phyloP scores from a whole-genome alignment of 2,797 vertebrate species.

The Labeo calbasu region DNA sequence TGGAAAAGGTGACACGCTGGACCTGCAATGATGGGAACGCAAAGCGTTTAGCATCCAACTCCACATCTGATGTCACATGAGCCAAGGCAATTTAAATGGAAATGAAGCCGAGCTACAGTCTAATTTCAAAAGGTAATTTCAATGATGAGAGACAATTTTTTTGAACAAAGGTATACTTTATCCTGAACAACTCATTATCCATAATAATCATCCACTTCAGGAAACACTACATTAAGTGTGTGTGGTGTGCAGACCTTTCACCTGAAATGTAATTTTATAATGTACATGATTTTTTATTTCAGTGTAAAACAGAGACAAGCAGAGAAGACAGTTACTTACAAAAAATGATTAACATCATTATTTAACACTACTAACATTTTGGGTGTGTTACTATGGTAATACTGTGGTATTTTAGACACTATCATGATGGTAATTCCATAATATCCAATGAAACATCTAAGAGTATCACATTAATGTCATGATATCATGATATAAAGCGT shows the following conservation, averaged over 20 bases:
- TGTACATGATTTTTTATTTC: conserved; percentile 2
- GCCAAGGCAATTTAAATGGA: conserved; percentile 53
- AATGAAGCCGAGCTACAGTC: conserved; percentile 53
- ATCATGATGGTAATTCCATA: background rate
- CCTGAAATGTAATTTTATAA: background rate
- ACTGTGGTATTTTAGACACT: background rate
- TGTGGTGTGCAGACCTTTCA: conserved; percentile 1
- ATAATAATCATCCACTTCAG: conserved; percentile 56
- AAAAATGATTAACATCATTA: background rate
- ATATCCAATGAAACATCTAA: background rate
- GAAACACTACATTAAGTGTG: conserved; percentile 7
- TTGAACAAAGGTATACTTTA: conserved; percentile 47
- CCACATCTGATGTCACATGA: conserved; percentile 36
- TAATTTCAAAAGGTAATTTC: conserved; percentile 54
- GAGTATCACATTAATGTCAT: background rate
- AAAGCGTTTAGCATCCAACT: conserved; percentile 26
- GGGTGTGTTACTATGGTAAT: background rate
- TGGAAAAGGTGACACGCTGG: conserved; percentile 42
- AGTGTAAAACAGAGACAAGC: background rate
- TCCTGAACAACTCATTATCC: conserved; percentile 49
- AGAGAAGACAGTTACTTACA: background rate
- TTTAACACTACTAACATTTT: background rate
- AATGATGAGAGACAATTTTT: conserved; percentile 51
- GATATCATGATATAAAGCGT: background rate
- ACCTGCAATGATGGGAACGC: background rate